Base-by-base conservation (phyloP, 2,888 invertebrate species). In the Sphecodes monilicornis region DNA sequence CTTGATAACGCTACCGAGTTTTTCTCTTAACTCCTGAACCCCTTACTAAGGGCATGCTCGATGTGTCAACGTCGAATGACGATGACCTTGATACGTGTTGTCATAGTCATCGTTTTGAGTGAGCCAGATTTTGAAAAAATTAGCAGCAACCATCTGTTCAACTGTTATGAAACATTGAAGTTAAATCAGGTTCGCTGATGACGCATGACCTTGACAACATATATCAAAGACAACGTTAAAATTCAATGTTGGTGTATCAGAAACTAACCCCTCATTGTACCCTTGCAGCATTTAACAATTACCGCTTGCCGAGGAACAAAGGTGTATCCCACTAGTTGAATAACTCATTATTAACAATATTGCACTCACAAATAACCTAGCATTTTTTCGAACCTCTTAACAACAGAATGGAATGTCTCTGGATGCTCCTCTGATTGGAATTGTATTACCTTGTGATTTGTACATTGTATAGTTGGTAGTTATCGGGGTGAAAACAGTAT, bases 251-350 rank as follows among this genome's bases (percentile, higher is more conserved):
- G 50, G 10, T 50, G 0, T 10, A 50, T 10, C 22, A n/a, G n/a
- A 22, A 50, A 8, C 18, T 22, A 22, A 22, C 46, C 46, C 8
- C 50, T 10, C n/a, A 22, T 50, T n/a, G 22, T 50, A 50, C 50
- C 32, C 29, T 46, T 18, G 29, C 43, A 71, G 32, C 46, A 29
- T 71, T 72, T 80, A 80, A 80, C 64, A 39, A 22, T 26, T 1
- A 60, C 16, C 26, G 41, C 26, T 16, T 13, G 10, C 43, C n/a
- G 16, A 6, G n/a, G 75, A 68, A 60, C 60, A 29, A 16, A 60
- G 0, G 13, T 60, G 60, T 71, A 26, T 60, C 43, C 11, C 11
- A 76, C 29, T 29, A 70, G 57, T 69, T n/a, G 64, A 29, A 41
- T 60, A 54, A 64, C 32, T 13, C 0, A 29, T 76, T 26, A 11